Base-by-base conservation (phyloP, 2,888 invertebrate species). In the Liodrosophila aerea region DNA sequence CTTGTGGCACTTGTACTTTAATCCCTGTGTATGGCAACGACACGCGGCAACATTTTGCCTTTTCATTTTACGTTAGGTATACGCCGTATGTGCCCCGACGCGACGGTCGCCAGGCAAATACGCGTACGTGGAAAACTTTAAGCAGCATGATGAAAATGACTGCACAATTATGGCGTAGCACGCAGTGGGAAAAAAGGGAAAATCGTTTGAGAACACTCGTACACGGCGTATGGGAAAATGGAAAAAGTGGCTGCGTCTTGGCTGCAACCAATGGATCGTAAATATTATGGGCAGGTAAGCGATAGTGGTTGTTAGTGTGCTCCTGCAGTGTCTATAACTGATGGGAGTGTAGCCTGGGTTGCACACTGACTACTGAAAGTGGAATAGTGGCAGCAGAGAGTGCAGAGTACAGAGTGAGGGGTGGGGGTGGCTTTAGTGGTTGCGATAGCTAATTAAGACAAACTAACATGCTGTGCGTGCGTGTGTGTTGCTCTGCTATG, bases 401-500 rank as follows among this genome's bases (percentile, higher is more conserved):
- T n/a, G n/a, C n/a, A n/a, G n/a, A n/a, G n/a, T n/a, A n/a, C n/a
- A n/a, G 22, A 22, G 22, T 4, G 22, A 22, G 22, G 5, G 22
- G 22, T 22, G 22, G 47, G 7, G 40, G 31, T 13, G 30, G 41
- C 53, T 41, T 33, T 12, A 40, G n/a, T 18, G 18, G 65, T 43
- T 56, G 64, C 59, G 59, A 51, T 60, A 76, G 76, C 86, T 84
- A 84, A 86, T 84, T 84, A 86, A 78, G 78, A 78, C 85, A 82
- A 81, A 78, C 70, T 85, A 64, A 82, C 71, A 60, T 51, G 53
- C 45, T 65, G 47, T 50, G 62, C 29, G 59, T 58, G 58, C 64
- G 65, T 36, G 40, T 30, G 16, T n/a, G 7, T 41, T 22, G 33
- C 36, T 43, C 22, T 46, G 54, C 16, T 16, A 22, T 54, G 63